A percentile compares a stretch with the other conserved stretches of the same genome.
phyloP scores from a whole-genome alignment of 1,140 invertebrate genomes.

The Zaprionus kolodkinae region DNA sequence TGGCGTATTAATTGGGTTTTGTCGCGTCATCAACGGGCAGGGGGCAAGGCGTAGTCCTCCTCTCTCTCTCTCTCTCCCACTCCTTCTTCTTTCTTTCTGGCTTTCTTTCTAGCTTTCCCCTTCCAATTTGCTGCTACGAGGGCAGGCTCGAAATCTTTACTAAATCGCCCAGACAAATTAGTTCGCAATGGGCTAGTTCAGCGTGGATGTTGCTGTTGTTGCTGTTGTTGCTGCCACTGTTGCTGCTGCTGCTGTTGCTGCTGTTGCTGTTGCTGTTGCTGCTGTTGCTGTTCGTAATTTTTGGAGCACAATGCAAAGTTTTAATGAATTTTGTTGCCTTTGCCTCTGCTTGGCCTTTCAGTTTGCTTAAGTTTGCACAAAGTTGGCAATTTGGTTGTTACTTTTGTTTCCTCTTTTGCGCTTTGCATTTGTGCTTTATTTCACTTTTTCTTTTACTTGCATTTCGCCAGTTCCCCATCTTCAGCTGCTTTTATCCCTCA shows the following conservation, averaged over 20 bases:
- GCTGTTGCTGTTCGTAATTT: constrained; percentile 55
- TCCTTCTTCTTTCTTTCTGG: not conserved
- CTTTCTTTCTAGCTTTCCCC: too few relatives aligned
- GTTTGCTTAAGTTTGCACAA: constrained; percentile 68
- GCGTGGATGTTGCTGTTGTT: constrained; percentile 16
- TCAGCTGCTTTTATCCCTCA: not conserved
- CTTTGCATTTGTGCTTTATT: constrained; percentile 61
- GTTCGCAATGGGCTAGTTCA: constrained; percentile 67
- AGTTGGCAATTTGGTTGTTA: constrained; percentile 56
- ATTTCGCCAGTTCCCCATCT: constrained; percentile 23
- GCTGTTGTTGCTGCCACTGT: not conserved
- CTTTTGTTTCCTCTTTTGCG: constrained; percentile 57
- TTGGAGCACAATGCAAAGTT: constrained; percentile 74
- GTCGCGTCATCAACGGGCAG: constrained; percentile 71
- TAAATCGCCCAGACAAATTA: constrained; percentile 78
- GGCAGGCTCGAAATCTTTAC: constrained; percentile 53
- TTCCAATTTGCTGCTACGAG: too few relatives aligned
- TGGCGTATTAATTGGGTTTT: constrained; percentile 82
- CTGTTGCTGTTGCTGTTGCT: constrained; percentile 23
- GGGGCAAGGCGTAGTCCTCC: not conserved
- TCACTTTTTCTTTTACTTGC: constrained; percentile 58
- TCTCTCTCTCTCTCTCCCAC: not conserved
- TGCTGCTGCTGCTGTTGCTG: constrained; percentile 8
- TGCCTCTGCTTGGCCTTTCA: constrained; percentile 53
- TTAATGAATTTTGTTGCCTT: constrained; percentile 75